Evolutionary conservation across 64 coral and sea anemone genomes (phyloP), one percentile per base, ranked within the genome.

Genomic region (Anthopleura sola): DNA sequence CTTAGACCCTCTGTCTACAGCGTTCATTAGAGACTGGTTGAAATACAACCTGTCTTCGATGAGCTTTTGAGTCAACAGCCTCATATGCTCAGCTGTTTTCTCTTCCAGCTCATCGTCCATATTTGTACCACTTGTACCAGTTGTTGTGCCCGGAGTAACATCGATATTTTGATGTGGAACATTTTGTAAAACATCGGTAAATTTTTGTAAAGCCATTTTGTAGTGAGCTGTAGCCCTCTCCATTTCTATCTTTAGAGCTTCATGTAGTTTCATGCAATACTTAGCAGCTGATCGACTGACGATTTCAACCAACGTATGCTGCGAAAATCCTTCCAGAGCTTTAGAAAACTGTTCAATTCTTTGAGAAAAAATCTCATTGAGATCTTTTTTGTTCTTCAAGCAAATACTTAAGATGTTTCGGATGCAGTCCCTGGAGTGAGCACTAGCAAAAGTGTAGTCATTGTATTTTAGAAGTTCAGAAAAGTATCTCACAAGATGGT

Each of bases 31-130:
- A 2, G 94, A 92, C 49, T 97, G 87, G 31, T 97, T 93, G 46
- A 97, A 97, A 77, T 78, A 84, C 55, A 97, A 15, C 56, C 94
- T 89, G 36, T 97, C 94, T 76, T 97, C 94, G 15, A 97, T 92
- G 18, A 86, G 53, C 76, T 97, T 49, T 31, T 89, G 90, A 12
- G 94, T 93, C 78, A 97, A 78, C 57, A 86, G 68, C 40, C 86
- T 88, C 68, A 84, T 92, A 50, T 86, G 88, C 17, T 80, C 76
- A 23, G 44, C 34, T 28, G 55, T 80, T 74, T 80, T 86, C 17
- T 87, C 81, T 37, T 92, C 86, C 21, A 92, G 32, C 33, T 95
- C 83, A 62, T 57, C 69, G 66, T 71, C 83, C 55, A 82, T 83
- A 34, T 64, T 89, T 37, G 38, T 7, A 31, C 68, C 76, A 20